Base-by-base conservation (phyloP, 2,888 invertebrate species). In the Quadroppia sp. region DNA sequence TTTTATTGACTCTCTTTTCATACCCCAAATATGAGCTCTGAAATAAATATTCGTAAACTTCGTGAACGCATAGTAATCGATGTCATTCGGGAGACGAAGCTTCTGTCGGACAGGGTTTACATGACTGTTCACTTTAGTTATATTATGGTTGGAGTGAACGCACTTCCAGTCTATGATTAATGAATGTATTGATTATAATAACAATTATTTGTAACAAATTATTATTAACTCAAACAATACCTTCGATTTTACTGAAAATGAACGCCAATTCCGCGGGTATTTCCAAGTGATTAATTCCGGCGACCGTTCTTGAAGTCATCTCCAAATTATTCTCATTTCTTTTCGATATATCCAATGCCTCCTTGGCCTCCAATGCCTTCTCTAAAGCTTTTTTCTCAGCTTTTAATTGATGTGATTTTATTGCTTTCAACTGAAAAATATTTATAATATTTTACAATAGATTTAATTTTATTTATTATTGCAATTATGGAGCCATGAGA, bases 41-140 rank as follows among this genome's bases (percentile, higher is more conserved):
- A 96, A 96, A 82, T 97, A 95, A 9, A 96, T 91, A 28, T 94
- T 94, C 76, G 94, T 93, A 83, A 94, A 98, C 83, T 97, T 95
- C 74, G 92, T 90, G 83, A 97, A 96, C 13, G 92, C 89, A 81
- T 92, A 91, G 81, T 94, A 91, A 80, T 94, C 91, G 74, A 97
- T 86, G 80, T 96, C 96, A 0, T 87, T 84, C 0, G 97, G 94
- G 11, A 95, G 42, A n/a, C 56, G 71, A 9, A 23, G 25, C 17
- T 50, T 50, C 32, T 45, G 42, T 40, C 61, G 45, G 9, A 32
- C 25, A 13, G 42, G 36, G n/a, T 75, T 71, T 1, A 74, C 71
- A 2, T 48, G 20, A n/a, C 53, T 70, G 20, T 74, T 48, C 9
- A 56, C 32, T 36, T 71, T 75, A 2, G 48, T 25, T 40, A 67